Base-by-base conservation (phyloP, 2,888 invertebrate genomes). In the Strigamia maritima region DNA sequence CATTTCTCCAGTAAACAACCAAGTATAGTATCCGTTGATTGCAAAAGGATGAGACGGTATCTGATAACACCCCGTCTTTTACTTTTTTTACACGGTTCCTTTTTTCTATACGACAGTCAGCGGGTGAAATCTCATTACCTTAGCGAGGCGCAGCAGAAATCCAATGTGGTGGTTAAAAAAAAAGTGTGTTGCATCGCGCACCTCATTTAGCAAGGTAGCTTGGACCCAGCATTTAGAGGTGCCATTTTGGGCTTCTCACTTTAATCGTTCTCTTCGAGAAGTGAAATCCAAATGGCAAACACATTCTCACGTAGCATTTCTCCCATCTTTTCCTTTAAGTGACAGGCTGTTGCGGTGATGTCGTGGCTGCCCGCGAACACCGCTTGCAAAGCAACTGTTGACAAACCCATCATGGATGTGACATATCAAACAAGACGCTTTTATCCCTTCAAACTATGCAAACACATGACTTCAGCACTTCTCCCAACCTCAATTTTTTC, bases 321-420 rank as follows among this genome's bases (percentile, higher is more conserved):
- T 60, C 60, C 44, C 44, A 16, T 60, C 60, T 60, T 60, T 60
- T 19, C 60, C 60, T 60, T 60, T 60, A 60, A 60, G 60, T 60
- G 60, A 60, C 10, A 60, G 60, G 60, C 60, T 19, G 60, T 60
- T 60, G 60, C 60, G 60, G 60, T 60, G 22, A 19, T 60, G 60
- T 60, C 60, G 60, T 60, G 60, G 60, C 60, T 60, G 60, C 16
- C 60, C 60, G 24, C 60, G 60, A 60, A 60, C 60, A n/a, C 60
- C 60, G 10, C 60, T 60, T 60, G 60, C 60, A 60, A 60, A 6
- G 60, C 60, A 19, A 60, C 60, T 60, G 60, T 60, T 60, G 60
- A 24, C 60, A 60, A 60, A 60, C 60, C 60, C 22, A 22, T 60
- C 60, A 3, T 60, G 60, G 60, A 19, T 60, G 60, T 60, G 60